These are phyloP conservation scores for Phanerotoma sp. DNA, from an alignment of 2,888 invertebrate species.

Conservation along the genomic window DNA sequence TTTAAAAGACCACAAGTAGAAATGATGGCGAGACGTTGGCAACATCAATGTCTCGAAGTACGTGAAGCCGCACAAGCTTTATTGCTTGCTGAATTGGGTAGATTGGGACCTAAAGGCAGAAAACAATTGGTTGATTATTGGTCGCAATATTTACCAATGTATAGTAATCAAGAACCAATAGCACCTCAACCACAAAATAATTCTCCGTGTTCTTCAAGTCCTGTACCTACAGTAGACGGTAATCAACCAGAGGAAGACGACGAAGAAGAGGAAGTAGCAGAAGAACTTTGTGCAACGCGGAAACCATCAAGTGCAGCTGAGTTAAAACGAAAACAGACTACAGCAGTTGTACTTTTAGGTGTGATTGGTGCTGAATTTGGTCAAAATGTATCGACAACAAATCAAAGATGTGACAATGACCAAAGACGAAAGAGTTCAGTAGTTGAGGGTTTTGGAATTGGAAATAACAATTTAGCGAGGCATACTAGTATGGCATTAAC, in stretches of 20 bases:
- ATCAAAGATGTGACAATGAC: conserved; percentile 65
- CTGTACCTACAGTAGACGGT: conserved; percentile 44
- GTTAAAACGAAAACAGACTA: conserved; percentile 91
- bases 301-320: conserved; percentile 85
- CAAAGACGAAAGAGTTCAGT: conserved; percentile 75
- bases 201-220: conserved; percentile 55
- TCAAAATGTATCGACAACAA: conserved; percentile 81
- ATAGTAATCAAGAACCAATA: conserved; percentile 78
- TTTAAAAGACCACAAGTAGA: conserved; percentile 97
- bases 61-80: conserved; percentile 96
- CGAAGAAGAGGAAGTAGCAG: conserved; percentile 79
- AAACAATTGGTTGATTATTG: conserved; percentile 92
- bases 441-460: conserved; percentile 84
- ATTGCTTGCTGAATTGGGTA: conserved; percentile 86
- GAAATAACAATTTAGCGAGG: conserved; percentile 87
- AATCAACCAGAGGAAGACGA: conserved; percentile 73
- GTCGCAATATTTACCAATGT: conserved; percentile 92
- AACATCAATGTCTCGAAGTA: conserved; percentile 97
- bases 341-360: conserved; percentile 93
- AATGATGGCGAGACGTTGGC: conserved; percentile 97
- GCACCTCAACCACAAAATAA: conserved; percentile 65
- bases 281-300: conserved; percentile 64
- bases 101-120: conserved; percentile 86
- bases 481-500: conserved; percentile 93
- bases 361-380: conserved; percentile 99